phyloP scores from a whole-genome alignment of 2,888 invertebrate species.

The Lydus trimaculatus region DNA sequence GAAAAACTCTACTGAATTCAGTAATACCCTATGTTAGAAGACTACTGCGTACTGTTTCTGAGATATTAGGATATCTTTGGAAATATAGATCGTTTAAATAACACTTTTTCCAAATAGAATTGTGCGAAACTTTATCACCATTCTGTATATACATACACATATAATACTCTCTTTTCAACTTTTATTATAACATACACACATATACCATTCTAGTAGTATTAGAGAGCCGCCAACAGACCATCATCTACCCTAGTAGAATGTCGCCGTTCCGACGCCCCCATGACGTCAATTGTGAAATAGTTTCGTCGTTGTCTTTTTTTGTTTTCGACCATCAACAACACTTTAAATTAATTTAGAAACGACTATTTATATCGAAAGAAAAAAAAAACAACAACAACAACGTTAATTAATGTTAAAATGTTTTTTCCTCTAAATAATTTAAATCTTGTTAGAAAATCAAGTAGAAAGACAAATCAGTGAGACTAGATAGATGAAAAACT shows the following conservation, averaged over 20 bases:
- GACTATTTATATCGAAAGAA: too few relatives aligned
- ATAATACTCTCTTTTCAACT: background rate
- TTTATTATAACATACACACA: background rate
- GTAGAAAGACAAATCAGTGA: background rate
- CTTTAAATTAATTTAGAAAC: background rate
- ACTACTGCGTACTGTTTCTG: too few relatives aligned
- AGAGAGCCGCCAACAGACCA: background rate
- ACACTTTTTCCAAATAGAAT: too few relatives aligned
- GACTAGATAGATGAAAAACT: background rate
- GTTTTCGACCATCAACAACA: background rate
- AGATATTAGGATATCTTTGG: too few relatives aligned
- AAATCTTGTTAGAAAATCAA: background rate
- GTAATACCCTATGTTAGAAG: too few relatives aligned
- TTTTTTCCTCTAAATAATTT: background rate
- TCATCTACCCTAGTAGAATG: background rate
- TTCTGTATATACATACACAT: too few relatives aligned
- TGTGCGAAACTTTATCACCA: too few relatives aligned
- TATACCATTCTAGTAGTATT: background rate
- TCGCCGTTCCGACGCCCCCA: constrained; percentile 5
- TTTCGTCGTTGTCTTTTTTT: background rate
- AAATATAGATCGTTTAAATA: too few relatives aligned
- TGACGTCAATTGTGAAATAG: constrained; percentile 6
- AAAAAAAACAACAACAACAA: too few relatives aligned
- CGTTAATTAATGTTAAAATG: too few relatives aligned
- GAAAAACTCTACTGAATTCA: too few relatives aligned